Conservation (phyloP, 2,797 vertebrate genomes). For the Selene dorsalis region DNA sequence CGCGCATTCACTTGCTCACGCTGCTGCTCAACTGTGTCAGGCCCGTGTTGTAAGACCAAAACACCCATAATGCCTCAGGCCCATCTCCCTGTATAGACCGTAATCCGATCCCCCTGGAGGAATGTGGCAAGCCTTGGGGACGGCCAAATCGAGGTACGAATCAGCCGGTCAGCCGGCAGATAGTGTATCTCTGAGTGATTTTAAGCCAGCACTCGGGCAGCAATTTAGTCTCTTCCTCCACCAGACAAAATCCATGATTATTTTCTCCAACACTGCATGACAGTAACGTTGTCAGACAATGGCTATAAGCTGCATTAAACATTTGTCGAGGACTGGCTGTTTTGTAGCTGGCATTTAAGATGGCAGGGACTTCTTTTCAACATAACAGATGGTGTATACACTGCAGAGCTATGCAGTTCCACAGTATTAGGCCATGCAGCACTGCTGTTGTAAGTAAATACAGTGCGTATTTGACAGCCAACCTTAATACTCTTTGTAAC, state of each 20-base stretch:
- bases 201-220: conserved; percentile 54
- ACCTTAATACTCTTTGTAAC: conserved; percentile 14
- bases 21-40: conserved; percentile 65
- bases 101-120: conserved; percentile 75
- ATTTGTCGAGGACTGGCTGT: conserved; percentile 52
- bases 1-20: conserved; percentile 39
- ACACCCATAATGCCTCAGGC: conserved; percentile 68
- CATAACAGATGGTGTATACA: conserved; percentile 70
- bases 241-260: conserved; percentile 24
- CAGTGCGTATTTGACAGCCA: conserved; percentile 19
- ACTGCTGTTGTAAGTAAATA: conserved; percentile 54
- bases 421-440: conserved; percentile 31
- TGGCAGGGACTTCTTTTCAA: conserved; percentile 60
- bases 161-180: conserved; percentile 72
- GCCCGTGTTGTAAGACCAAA: conserved; percentile 61
- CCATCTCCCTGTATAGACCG: conserved; percentile 78
- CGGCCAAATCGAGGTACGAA: conserved; percentile 80
- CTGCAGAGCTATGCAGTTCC: conserved; percentile 47
- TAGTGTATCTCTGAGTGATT: conserved; percentile 74
- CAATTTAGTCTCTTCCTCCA: conserved; percentile 38
- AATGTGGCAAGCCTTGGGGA: conserved; percentile 77
- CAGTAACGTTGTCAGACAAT: conserved; percentile 41
- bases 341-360: conserved; percentile 57
- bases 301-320: conserved; percentile 51
- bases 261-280: conserved; percentile 42